Conservation (phyloP, 2,888 invertebrate genomes). For the Argynnis bischoffii region DNA sequence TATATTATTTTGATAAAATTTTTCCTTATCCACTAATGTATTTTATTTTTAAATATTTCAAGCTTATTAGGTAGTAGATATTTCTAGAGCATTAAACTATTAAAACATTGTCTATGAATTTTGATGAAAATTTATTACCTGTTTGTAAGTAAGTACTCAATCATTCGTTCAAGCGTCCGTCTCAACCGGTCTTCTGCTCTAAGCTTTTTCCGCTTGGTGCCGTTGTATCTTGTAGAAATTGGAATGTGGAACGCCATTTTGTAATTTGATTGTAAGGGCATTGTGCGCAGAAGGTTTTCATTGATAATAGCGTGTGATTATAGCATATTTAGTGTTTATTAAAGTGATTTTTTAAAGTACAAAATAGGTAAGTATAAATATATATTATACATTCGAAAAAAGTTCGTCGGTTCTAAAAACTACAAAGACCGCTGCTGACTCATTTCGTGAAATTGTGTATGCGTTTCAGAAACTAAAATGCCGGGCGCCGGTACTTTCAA, state of each 20-base stretch:
- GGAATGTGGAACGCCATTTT: conserved; percentile 44
- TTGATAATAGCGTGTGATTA: conserved; percentile 38
- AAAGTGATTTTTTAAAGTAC: conserved; percentile 41
- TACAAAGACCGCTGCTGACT: conserved; percentile 73
- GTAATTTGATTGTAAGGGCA: conserved; percentile 32
- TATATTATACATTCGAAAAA: conserved; percentile 17
- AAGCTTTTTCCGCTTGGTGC: conserved; percentile 21
- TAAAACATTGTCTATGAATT: conserved; percentile 6
- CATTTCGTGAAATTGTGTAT: conserved; percentile 79
- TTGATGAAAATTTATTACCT: neutral
- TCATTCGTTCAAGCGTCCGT: conserved; percentile 17
- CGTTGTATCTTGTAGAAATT: neutral
- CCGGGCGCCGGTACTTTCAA: conserved; percentile 97
- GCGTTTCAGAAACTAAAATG: conserved; percentile 86
- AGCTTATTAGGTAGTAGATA: too few relatives aligned
- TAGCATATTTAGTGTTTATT: conserved; percentile 39
- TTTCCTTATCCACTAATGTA: neutral
- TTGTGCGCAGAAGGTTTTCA: conserved; percentile 29
- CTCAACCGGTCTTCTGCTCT: neutral
- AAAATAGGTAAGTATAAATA: conserved; percentile 44
- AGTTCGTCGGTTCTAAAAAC: conserved; percentile 54
- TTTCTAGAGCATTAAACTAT: too few relatives aligned
- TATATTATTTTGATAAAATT: too few relatives aligned
- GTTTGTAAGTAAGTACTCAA: neutral
- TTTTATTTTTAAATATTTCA: neutral